Conservation (phyloP, 2,888 invertebrate species). For the Cordylochernes scorpioides region DNA sequence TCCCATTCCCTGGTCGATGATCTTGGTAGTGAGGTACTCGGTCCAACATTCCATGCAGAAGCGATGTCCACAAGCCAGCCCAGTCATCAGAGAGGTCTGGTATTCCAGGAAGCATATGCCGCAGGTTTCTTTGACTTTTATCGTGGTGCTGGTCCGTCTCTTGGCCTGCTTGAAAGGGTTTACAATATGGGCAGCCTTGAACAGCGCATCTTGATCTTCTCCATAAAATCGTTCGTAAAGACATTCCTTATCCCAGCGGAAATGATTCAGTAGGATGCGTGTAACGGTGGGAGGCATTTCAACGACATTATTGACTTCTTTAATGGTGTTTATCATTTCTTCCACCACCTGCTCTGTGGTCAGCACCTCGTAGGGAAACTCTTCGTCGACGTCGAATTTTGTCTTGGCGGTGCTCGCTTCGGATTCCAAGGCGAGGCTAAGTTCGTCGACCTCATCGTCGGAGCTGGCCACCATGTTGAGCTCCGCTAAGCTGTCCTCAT, state of each 20-base stretch:
- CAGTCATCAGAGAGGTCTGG: conserved; percentile 40
- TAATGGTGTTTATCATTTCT: conserved; percentile 89
- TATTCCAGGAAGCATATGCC: conserved; percentile 4
- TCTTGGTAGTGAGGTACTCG: conserved; percentile 27
- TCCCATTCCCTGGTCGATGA: conserved; percentile 26
- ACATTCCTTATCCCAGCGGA: conserved; percentile 97
- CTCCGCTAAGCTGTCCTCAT: no score
- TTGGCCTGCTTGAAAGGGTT: conserved; percentile 35
- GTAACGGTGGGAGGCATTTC: conserved; percentile 38
- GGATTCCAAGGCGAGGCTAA: conserved; percentile 30
- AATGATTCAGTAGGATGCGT: conserved; percentile 82
- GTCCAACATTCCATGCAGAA: conserved; percentile 28
- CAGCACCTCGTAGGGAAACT: conserved; percentile 74
- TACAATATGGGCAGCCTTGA: conserved; percentile 74
- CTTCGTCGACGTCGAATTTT: conserved; percentile 45
- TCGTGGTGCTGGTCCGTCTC: background rate
- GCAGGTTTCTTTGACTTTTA: no score
- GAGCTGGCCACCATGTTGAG: no score
- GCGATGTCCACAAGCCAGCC: conserved; percentile 26
- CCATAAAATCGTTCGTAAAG: conserved; percentile 81
- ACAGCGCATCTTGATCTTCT: conserved; percentile 74
- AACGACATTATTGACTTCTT: conserved; percentile 82
- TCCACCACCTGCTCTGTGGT: conserved; percentile 87
- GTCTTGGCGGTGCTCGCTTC: conserved; percentile 20
- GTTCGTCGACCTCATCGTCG: conserved; percentile 33